Evolutionary conservation across 2,113 vertebrate species (phyloP).

Genomic region (Aegotheles bennettii): DNA sequence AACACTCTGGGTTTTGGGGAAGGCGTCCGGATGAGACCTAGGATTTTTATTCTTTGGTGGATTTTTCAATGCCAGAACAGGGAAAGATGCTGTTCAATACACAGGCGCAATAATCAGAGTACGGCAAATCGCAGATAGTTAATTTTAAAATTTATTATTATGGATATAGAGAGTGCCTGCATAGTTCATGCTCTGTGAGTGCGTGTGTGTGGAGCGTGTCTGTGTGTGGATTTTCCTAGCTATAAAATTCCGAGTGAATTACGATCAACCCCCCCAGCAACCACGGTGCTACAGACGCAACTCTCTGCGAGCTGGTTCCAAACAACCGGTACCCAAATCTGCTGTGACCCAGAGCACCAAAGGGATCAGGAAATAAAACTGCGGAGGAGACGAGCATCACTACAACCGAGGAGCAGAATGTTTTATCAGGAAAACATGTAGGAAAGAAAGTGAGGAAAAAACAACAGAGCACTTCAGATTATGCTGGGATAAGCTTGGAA

Average conservation of each 20-base stretch:
- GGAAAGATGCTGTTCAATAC: neutral
- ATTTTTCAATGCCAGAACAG: neutral
- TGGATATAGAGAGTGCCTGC: neutral
- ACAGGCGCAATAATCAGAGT: neutral
- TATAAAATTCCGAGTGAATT: conserved; percentile 57
- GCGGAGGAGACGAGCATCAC: neutral
- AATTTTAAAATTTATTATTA: neutral
- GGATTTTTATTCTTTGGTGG: neutral
- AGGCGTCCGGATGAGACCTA: neutral
- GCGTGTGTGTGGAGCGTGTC: neutral
- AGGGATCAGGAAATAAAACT: neutral
- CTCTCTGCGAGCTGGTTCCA: neutral
- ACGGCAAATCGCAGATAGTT: neutral
- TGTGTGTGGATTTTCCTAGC: conserved; percentile 17
- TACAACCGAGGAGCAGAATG: neutral
- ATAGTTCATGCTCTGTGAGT: neutral
- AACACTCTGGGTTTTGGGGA: neutral
- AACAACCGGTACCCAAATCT: neutral
- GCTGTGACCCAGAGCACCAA: neutral
- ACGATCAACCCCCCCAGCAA: conserved; percentile 19
- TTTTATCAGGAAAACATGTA: neutral
- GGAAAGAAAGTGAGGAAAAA: neutral
- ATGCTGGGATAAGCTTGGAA: conserved; percentile 56
- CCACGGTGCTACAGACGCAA: neutral
- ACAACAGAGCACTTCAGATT: conserved; percentile 13